A percentile compares a stretch with the other conserved stretches of the same genome.
Evolutionary conservation across 2,888 invertebrate genomes (phyloP).

Genomic region (Ypsolopha sequella): DNA sequence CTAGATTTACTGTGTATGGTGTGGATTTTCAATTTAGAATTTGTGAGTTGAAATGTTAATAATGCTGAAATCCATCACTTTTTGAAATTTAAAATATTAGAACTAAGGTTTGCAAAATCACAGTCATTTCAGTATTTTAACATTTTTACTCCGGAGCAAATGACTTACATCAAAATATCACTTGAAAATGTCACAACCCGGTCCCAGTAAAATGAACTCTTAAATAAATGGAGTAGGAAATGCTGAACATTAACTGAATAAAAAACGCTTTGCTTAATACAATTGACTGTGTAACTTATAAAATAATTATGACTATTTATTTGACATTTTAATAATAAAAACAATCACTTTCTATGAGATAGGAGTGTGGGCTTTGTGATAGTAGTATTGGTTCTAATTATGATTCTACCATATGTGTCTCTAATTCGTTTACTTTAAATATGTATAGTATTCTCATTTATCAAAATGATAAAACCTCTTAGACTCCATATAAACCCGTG

Average conservation of each 20-base stretch:
- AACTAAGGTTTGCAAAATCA: background rate
- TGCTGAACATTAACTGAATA: conserved; percentile 35
- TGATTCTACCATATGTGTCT: conserved; percentile 9
- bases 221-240: conserved; percentile 24
- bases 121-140: too few species aligned
- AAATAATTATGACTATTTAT: conserved; percentile 16
- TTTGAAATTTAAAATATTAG: background rate
- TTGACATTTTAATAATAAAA: conserved; percentile 19
- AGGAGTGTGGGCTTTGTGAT: conserved; percentile 64
- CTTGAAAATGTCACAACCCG: background rate
- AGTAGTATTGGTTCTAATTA: conserved; percentile 26
- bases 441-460: background rate
- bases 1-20: background rate
- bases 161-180: too few species aligned
- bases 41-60: background rate
- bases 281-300: conserved; percentile 40
- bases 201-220: background rate
- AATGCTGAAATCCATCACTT: background rate
- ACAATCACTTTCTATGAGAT: conserved; percentile 49
- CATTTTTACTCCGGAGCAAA: too few species aligned
- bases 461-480: background rate
- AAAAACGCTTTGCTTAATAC: conserved; percentile 58
- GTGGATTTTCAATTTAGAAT: background rate
- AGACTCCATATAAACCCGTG: background rate
- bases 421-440: background rate